Base-by-base conservation (phyloP, 1,140 invertebrate species). In the Trialeurodes vaporariorum region DNA sequence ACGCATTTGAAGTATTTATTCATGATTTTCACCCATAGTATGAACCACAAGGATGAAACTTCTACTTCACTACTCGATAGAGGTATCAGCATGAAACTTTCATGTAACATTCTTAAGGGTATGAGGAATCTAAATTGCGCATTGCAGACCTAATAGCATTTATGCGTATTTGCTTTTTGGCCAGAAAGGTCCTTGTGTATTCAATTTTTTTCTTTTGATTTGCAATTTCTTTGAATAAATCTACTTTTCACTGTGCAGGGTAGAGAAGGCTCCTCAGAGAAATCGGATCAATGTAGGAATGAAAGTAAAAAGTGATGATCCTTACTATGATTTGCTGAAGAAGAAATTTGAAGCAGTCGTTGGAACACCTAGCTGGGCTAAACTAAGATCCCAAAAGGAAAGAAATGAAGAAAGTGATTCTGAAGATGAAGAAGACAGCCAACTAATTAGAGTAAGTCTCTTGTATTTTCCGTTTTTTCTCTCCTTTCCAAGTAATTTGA, bases 331-430 rank as follows among this genome's bases (percentile, higher is more conserved):
- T 17, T 9, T 49, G 34, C 34, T 49, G 34, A 49, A 49, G 34
- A 49, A 65, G 27, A 90, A 88, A 72, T 90, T 86, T 75, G 79
- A 81, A 69, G 77, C 81, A 26, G 78, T 87, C 59, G 78, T 86
- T 40, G 86, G 86, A 0, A 86, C 83, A 71, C 89, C 90, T 12
- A 84, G 84, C 73, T 92, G 90, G 89, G 89, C 89, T 9, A 76
- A 83, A 64, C 71, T 90, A 22, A 72, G 80, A 59, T 79, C 77
- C n/a, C 83, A 67, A 12, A 2, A 63, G 1, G 25, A 25, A 1
- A 23, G 34, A 25, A 27, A 61, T 59, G 65, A 27, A 40, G 5
- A 17, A 5, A n/a, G 27, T 59, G 62, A 63, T 34, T 34, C 23
- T 21, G 70, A 72, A 9, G 68, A 69, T 22, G 71, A 88, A 67